phyloP scores from a whole-genome alignment of 2,797 vertebrate genomes.

The Hoplostethus atlanticus region DNA sequence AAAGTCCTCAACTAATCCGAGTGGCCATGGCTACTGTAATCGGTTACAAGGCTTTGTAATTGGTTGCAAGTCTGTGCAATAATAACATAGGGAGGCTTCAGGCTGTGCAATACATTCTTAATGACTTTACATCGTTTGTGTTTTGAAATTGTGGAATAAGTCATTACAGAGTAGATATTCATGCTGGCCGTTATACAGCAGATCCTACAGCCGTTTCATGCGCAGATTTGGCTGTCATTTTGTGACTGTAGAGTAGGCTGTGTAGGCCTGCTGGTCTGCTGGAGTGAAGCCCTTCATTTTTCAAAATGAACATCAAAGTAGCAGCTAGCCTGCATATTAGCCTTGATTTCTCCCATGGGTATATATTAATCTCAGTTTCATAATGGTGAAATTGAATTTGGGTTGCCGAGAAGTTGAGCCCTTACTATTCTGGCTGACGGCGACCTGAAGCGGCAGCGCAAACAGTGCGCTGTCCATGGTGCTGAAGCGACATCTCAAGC shows the following conservation, averaged over 20 bases:
- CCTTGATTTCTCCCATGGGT: too few species aligned
- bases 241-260: not conserved
- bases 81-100: conserved; percentile 36
- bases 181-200: not conserved
- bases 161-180: too few species aligned
- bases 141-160: not conserved
- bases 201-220: not conserved
- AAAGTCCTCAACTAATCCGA: conserved; percentile 78
- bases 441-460: conserved; percentile 27
- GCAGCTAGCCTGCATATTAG: not conserved
- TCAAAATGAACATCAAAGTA: not conserved
- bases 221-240: conserved; percentile 16
- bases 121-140: not conserved
- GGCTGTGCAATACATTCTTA: not conserved
- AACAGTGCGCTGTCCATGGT: conserved; percentile 79
- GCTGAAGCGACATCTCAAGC: conserved; percentile 73
- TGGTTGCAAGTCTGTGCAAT: conserved; percentile 48
- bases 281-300: not conserved
- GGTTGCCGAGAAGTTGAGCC: conserved; percentile 29
- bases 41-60: conserved; percentile 39
- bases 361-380: not conserved
- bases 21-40: conserved; percentile 47
- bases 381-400: not conserved
- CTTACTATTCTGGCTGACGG: too few species aligned
- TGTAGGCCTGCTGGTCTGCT: not conserved